Conservation (phyloP, 2,888 invertebrate species). For the Melieria omissa region DNA sequence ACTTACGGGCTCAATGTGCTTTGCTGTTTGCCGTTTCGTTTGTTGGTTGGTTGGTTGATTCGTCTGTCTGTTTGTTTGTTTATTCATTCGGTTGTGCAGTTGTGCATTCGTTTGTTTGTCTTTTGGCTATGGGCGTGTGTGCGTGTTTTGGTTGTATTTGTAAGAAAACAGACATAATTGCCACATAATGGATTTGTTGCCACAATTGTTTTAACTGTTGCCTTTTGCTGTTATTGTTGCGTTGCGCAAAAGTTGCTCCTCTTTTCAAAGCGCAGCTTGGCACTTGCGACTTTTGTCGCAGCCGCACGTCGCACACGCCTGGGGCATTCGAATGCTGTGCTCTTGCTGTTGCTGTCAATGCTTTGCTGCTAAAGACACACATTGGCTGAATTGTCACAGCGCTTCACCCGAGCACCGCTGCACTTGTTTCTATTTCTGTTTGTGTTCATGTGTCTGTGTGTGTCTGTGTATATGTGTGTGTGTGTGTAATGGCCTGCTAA, state of each 20-base stretch:
- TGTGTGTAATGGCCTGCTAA: slow-evolving; percentile 43
- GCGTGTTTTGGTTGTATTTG: too few species aligned
- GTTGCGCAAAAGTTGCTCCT: slow-evolving; percentile 6
- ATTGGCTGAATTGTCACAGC: not conserved
- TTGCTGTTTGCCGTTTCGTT: slow-evolving; percentile 8
- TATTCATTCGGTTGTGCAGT: slow-evolving; percentile 28
- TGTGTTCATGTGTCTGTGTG: slow-evolving; percentile 10
- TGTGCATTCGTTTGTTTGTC: slow-evolving; percentile 17
- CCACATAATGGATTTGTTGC: slow-evolving; percentile 58
- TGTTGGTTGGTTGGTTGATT: not conserved
- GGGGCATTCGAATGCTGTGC: not conserved
- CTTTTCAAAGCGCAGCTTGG: not conserved
- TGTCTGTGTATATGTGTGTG: slow-evolving; percentile 17
- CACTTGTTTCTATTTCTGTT: slow-evolving; percentile 1
- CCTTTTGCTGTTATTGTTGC: slow-evolving; percentile 10
- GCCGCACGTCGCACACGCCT: too few species aligned
- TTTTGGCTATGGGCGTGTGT: too few species aligned
- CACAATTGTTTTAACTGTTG: slow-evolving; percentile 41
- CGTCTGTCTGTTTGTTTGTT: slow-evolving; percentile 39
- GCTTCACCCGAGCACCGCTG: not conserved
- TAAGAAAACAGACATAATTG: slow-evolving; percentile 51
- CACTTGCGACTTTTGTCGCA: too few species aligned
- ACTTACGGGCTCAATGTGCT: too few species aligned
- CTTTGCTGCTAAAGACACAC: not conserved
- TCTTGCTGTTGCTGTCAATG: not conserved